Percentiles rank a stretch among this genome's conserved stretches.
phyloP scores from a whole-genome alignment of 2,888 invertebrate species.

The Antheraea assamensis region DNA sequence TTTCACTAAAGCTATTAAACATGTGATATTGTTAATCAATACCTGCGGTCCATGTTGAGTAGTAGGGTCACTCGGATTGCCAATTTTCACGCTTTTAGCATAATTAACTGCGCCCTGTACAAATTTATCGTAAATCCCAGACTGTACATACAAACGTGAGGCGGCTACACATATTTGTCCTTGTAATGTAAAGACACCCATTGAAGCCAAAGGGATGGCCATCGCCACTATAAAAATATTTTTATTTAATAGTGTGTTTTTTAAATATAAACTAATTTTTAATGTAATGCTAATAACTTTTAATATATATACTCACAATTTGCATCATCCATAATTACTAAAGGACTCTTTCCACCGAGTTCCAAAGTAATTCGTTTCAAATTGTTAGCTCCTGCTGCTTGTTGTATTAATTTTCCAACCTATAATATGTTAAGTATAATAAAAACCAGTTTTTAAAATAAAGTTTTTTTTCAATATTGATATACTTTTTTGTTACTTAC shows the following conservation, averaged over 20 bases:
- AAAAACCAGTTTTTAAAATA: neutral
- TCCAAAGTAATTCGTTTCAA: conserved; percentile 91
- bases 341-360: conserved; percentile 94
- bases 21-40: neutral
- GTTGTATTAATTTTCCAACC: conserved; percentile 83
- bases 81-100: conserved; percentile 86
- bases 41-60: conserved; percentile 56
- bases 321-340: conserved; percentile 90
- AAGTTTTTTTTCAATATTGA: neutral
- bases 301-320: conserved; percentile 82
- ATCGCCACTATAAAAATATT: conserved; percentile 41
- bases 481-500: conserved; percentile 34
- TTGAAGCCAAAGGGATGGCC: conserved; percentile 51
- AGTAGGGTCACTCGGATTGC: conserved; percentile 57
- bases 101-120: conserved; percentile 86
- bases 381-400: conserved; percentile 89
- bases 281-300: too few relatives aligned
- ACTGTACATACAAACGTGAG: conserved; percentile 60
- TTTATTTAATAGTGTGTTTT: too few relatives aligned
- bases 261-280: too few relatives aligned
- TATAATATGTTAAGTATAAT: conserved; percentile 31
- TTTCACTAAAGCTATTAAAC: neutral
- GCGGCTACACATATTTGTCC: conserved; percentile 62
- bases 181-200: conserved; percentile 52
- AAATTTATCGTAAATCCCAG: conserved; percentile 90